A percentile compares a stretch with the other conserved stretches of the same genome.
Conservation (phyloP, 1,140 invertebrate species). For the Berghia stephanieae region DNA sequence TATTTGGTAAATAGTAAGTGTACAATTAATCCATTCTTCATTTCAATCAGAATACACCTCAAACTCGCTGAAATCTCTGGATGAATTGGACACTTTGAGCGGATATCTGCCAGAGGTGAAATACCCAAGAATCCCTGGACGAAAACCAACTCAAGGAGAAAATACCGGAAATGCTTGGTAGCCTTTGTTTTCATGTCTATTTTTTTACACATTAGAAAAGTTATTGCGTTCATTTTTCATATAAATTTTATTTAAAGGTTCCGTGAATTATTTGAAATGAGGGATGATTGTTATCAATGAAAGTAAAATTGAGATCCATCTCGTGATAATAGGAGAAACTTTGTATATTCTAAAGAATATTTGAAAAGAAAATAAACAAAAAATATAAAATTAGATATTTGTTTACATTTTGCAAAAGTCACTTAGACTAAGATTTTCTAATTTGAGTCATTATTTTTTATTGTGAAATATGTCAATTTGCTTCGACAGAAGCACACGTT, state of each 20-base stretch:
- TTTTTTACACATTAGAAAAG: not conserved
- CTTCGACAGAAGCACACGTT: too few species aligned
- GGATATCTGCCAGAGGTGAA: slow-evolving; percentile 47
- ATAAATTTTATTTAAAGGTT: not conserved
- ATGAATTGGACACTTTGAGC: slow-evolving; percentile 37
- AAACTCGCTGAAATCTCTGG: slow-evolving; percentile 25
- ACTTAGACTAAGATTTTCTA: too few species aligned
- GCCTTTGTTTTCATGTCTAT: not conserved
- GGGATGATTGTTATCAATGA: not conserved
- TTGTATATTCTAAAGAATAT: too few species aligned
- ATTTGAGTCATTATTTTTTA: too few species aligned
- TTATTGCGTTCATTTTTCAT: not conserved
- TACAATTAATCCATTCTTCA: not conserved
- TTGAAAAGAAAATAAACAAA: too few species aligned
- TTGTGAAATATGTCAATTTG: too few species aligned
- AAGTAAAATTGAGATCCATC: not conserved
- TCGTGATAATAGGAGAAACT: not conserved
- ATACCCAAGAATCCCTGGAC: slow-evolving; percentile 54
- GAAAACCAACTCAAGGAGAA: slow-evolving; percentile 43
- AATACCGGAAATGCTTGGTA: slow-evolving; percentile 54
- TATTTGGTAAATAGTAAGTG: not conserved
- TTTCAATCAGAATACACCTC: slow-evolving; percentile 34
- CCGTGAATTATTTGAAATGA: not conserved
- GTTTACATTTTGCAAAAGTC: too few species aligned
- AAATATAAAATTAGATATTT: too few species aligned